Evolutionary conservation across 2,797 vertebrate species (phyloP), one percentile per base, ranked within the genome.

Genomic region (Picus viridis): DNA sequence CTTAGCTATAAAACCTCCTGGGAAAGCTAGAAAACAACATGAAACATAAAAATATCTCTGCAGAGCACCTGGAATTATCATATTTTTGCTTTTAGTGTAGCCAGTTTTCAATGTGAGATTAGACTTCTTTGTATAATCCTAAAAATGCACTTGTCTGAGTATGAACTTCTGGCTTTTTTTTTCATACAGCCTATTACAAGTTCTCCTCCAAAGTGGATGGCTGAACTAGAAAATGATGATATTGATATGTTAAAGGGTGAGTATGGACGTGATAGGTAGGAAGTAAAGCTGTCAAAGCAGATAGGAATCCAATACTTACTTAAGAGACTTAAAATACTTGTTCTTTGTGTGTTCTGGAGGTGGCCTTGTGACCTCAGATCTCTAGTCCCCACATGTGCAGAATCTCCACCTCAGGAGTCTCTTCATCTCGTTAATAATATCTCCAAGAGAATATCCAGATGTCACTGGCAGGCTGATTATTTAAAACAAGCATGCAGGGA

Each of bases 201-300:
- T 94, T 99, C 99, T 54, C 99, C 99, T 64, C 99, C 99, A 8
- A 99, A 99, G 94, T 99, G 99, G 99, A 99, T 99, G 99, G 99
- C 99, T 94, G 99, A 99, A 95, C 97, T 99, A 86, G 99, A 99
- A 96, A 98, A 98, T 62, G 99, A 99, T 93, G 99, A 99, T 96
- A 99, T 99, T 29, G 99, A 99, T 95, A 99, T 99, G 99, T 97
- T 99, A 89, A 99, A 99, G 98, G 99, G 99, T 99, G 95, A 96
- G 96, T 93, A 59, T 19, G 16, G 67, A 7, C 22, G 3, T 8
- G 12, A 15, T 14, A 27, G 16, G 10, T 26, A 15, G 15, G 30
- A 86, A 68, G 7, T 23, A 27, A 53, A 17, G 7, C 26, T 74
- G 18, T 26, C 30, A 27, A 8, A 53, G 69, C 20, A 32, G 29